Evolutionary conservation across 2,888 invertebrate species (phyloP).

Genomic region (Sinohyriopsis cumingii): DNA sequence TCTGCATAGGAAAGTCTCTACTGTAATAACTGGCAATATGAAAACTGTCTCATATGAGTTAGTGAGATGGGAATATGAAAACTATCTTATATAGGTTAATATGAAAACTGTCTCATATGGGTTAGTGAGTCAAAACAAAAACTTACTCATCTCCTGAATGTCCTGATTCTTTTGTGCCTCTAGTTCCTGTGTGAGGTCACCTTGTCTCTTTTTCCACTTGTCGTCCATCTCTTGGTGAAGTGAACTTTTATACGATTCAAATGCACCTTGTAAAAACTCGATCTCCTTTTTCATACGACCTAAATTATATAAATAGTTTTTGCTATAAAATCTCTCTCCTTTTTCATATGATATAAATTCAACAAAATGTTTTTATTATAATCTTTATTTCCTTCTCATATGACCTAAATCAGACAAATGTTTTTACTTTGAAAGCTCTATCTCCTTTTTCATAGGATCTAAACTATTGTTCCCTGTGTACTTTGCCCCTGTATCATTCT

Average conservation of each 20-base stretch:
- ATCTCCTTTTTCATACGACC: constrained; percentile 65
- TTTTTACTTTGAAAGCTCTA: no score
- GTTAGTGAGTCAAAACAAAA: not conserved
- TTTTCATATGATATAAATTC: no score
- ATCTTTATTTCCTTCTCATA: no score
- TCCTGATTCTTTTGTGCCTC: constrained; percentile 53
- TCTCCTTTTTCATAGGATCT: no score
- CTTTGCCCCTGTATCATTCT: no score
- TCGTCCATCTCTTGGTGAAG: constrained; percentile 62
- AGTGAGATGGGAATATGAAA: no score
- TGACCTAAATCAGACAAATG: no score
- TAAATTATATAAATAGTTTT: constrained; percentile 22
- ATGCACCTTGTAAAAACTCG: constrained; percentile 69
- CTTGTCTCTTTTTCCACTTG: constrained; percentile 61
- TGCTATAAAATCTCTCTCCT: not conserved
- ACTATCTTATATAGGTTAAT: no score
- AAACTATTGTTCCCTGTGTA: no score
- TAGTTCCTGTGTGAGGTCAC: constrained; percentile 49
- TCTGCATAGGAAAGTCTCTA: no score
- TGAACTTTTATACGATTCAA: constrained; percentile 66
- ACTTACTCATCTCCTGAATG: constrained; percentile 60
- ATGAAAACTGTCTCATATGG: not conserved
- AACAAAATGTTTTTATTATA: no score
- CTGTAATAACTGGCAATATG: not conserved
- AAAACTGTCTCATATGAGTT: no score